Evolutionary conservation across 2,113 vertebrate genomes (phyloP).

Genomic region (Elanus axillaris): DNA sequence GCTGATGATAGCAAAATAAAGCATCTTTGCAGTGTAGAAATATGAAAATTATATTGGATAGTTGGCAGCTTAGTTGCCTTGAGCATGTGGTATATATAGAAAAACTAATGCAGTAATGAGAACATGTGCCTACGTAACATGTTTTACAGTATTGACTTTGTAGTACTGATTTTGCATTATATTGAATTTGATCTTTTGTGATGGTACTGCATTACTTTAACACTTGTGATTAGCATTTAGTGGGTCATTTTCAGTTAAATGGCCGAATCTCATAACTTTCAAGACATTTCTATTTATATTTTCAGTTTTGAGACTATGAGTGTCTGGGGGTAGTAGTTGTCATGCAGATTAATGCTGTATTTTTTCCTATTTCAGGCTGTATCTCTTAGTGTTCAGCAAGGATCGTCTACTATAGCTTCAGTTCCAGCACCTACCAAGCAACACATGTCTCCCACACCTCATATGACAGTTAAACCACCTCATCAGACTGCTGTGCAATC

Average conservation of each 20-base stretch:
- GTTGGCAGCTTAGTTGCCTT: not conserved
- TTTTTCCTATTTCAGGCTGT: slow-evolving; percentile 71
- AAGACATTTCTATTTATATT: not conserved
- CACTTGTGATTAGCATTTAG: not conserved
- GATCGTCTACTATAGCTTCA: slow-evolving; percentile 70
- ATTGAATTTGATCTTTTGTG: not conserved
- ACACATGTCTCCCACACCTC: slow-evolving; percentile 69
- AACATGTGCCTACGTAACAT: rapidly evolving
- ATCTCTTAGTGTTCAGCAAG: slow-evolving; percentile 79
- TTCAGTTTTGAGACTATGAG: not conserved
- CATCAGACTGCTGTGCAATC: slow-evolving; percentile 68
- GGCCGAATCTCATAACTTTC: not conserved
- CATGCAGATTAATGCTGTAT: not conserved
- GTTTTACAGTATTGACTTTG: not conserved
- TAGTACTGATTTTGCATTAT: not conserved
- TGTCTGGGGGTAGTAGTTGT: not conserved
- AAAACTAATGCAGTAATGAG: not conserved
- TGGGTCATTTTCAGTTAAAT: not conserved
- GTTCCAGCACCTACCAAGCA: slow-evolving; percentile 73
- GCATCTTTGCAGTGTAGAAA: not conserved
- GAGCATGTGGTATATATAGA: not conserved
- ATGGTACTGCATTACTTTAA: not conserved
- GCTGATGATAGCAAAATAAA: not conserved
- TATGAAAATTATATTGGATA: not conserved
- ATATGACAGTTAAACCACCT: slow-evolving; percentile 66